phyloP scores from a whole-genome alignment of 1,140 invertebrate species.

The Zaprionus tsacasi region DNA sequence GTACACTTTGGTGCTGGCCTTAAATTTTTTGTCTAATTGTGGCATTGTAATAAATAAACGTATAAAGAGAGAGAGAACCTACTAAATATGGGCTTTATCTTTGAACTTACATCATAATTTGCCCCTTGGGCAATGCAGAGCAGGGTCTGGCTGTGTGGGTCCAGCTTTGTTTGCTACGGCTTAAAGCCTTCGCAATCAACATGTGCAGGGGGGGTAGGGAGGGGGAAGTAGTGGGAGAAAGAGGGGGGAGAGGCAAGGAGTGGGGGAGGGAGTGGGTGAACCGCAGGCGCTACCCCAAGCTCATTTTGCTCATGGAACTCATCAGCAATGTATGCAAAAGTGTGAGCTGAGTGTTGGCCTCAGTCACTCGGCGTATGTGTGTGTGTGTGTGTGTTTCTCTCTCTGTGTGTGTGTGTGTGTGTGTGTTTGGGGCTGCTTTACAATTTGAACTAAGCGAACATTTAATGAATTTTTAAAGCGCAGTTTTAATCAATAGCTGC shows the following conservation, averaged over 20 bases:
- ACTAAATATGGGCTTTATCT: slow-evolving; percentile 9
- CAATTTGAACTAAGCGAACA: slow-evolving; percentile 63
- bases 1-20: background rate
- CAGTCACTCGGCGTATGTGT: background rate
- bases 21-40: background rate
- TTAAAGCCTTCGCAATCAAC: background rate
- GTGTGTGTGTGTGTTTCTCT: slow-evolving; percentile 5
- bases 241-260: background rate
- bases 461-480: slow-evolving; percentile 78
- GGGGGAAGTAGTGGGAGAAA: background rate
- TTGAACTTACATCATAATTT: slow-evolving; percentile 12
- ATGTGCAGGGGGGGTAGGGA: background rate
- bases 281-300: slow-evolving; percentile 7
- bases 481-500: slow-evolving; percentile 75
- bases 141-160: background rate
- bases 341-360: slow-evolving; percentile 13
- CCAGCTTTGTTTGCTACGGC: background rate
- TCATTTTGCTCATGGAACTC: slow-evolving; percentile 4
- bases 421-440: slow-evolving; percentile 29
- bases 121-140: background rate
- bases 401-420: slow-evolving; percentile 4
- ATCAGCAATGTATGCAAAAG: slow-evolving; percentile 46
- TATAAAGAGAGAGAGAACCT: background rate
- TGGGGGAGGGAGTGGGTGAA: background rate
- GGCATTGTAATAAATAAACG: background rate